Base-by-base conservation (phyloP, 2,888 invertebrate genomes). In the Pantelozetes paolii region DNA sequence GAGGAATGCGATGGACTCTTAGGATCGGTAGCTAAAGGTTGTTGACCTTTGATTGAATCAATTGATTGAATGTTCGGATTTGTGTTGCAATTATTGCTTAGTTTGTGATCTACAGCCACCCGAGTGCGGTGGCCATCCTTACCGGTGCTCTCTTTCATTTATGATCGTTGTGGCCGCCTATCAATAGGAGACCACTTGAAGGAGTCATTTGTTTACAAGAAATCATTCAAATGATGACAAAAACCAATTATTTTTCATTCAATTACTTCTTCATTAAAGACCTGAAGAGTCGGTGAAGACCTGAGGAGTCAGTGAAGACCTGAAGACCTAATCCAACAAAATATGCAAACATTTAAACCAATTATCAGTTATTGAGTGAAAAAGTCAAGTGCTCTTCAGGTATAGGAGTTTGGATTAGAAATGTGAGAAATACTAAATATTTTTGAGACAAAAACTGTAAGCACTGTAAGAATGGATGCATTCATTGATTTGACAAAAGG, bases 51-150 rank as follows among this genome's bases (percentile, higher is more conserved):
- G 36, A 26, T 32, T 62, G 32, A 28, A 18, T 62, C 62, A 32
- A 62, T 62, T 23, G 36, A 62, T 20, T 62, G 32, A 62, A 3
- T 62, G 62, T 62, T 32, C 23, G 62, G 15, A 59, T 48, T 8
- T 2, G 57, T 20, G 28, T 32, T 62, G 36, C 28, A 32, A 32
- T 36, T 62, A 15, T 62, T 62, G 18, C 3, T n/a, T n/a, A n/a
- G n/a, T n/a, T n/a, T 62, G 62, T 62, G 67, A 40, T 67, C 67
- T 67, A 67, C 23, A 67, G 67, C 67, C 67, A 67, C 67, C 67
- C 67, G 67, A 32, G n/a, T 23, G 2, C 67, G 67, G 67, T 67
- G 67, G 67, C 67, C 67, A 67, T 67, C 67, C 40, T 20, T 67
- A 67, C 40, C 23, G 40, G 11, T 67, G 42, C 40, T 67, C 67